These are phyloP conservation scores for Plebejus anna DNA, from an alignment of 2,888 invertebrate species.

Conservation along the genomic window DNA sequence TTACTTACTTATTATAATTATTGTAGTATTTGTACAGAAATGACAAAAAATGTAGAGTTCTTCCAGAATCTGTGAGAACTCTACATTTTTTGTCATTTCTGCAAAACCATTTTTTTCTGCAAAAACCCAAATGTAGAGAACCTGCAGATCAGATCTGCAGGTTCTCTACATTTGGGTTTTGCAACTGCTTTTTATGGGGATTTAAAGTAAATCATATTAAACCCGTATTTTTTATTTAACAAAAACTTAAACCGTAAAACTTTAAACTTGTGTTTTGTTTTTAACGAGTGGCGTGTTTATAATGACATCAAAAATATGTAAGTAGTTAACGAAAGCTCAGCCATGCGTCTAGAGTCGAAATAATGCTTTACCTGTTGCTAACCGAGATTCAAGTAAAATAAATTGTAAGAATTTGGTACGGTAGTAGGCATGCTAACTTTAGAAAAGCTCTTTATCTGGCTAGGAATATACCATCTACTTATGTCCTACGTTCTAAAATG, in stretches of 20 bases:
- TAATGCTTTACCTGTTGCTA: conserved; percentile 21
- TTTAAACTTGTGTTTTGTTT: conserved; percentile 14
- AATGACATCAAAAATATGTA: conserved; percentile 28
- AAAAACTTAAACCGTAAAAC: conserved; percentile 3
- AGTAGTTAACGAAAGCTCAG: conserved; percentile 8
- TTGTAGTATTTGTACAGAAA: not conserved
- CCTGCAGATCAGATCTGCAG: too few relatives aligned
- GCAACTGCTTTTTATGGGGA: not conserved
- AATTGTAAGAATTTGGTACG: conserved; percentile 1
- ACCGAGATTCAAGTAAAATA: not conserved
- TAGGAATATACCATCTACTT: too few relatives aligned
- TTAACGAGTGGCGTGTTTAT: conserved; percentile 19
- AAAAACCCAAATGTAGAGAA: too few relatives aligned
- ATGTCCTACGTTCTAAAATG: too few relatives aligned
- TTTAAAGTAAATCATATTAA: not conserved
- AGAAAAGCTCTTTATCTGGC: not conserved
- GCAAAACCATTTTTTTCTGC: too few relatives aligned
- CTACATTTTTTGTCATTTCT: too few relatives aligned
- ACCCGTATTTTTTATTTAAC: conserved; percentile 13
- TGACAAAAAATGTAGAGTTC: not conserved
- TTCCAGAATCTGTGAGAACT: too few relatives aligned
- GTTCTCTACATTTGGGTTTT: not conserved
- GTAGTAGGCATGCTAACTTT: not conserved
- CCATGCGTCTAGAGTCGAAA: conserved; percentile 15
- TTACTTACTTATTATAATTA: too few relatives aligned